Evolutionary conservation across 92 coral and sea anemone species (phyloP), one percentile per base, ranked within the genome.

Genomic region (Diadumene lineata): DNA sequence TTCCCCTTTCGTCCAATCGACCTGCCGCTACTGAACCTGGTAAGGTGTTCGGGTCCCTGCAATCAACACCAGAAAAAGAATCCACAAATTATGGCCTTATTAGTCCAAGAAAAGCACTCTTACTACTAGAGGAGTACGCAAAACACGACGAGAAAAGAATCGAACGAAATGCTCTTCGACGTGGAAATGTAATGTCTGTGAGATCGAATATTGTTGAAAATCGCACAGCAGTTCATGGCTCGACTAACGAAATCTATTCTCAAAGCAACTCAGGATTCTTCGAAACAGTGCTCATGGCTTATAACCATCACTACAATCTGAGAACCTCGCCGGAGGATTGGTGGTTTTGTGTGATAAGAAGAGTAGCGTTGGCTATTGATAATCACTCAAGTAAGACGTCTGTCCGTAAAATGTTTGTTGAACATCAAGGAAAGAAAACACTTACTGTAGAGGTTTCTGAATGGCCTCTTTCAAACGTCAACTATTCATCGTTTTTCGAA

Each of bases 281-380:
- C 28, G 66, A 73, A 7, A 50, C 89, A 21, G 68, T 74, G 43
- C 32, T 73, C 38, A 67, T 56, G 27, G 85, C 90, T 6, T 85
- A 85, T 62, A 80, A 85, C 68, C 53, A 80, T 56, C 86, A 85
- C 69, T 85, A 85, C 81, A 80, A 69, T 18, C 73, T 85, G 43
- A 31, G 90, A 74, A 85, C 74, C 60, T 80, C 85, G n/a, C 85
- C 90, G 0, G 90, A 85, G 11, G 90, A 85, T 43, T 85, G 89
- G 89, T 85, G 89, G 93, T 88, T 69, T 74, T 76, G 93, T 72
- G 90, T 88, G n/a, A 81, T 72, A 0, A 81, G 70, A 44, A 68
- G 79, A 76, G 87, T 88, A 24, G 83, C 93, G 28, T 46, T 63
- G 18, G 90, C 84, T 15, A 76, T 88, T 33, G 90, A 88, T 67